phyloP scores from a whole-genome alignment of 2,797 vertebrate genomes.

The Urosaurus nigricauda region DNA sequence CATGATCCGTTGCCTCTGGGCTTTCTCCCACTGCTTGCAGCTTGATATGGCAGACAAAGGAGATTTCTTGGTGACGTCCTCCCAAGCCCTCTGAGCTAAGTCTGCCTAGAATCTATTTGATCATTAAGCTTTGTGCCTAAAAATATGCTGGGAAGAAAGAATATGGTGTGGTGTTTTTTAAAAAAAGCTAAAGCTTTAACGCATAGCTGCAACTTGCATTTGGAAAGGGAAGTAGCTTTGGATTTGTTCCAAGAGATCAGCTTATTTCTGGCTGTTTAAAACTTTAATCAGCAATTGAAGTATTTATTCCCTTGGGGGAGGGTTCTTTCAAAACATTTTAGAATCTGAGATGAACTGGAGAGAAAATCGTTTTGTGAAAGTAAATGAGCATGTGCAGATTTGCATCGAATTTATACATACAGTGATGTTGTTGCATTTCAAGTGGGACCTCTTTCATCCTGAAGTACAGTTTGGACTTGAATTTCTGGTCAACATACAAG shows the following conservation, averaged over 20 bases:
- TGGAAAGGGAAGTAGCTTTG: slow-evolving; percentile 63
- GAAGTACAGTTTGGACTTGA: not conserved
- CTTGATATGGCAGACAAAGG: slow-evolving; percentile 68
- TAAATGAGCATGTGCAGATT: not conserved
- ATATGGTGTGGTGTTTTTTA: not conserved
- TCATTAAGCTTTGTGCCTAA: slow-evolving; percentile 66
- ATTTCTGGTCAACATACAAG: not conserved
- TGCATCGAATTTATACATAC: not conserved
- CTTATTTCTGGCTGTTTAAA: slow-evolving; percentile 52
- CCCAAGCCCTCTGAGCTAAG: slow-evolving; percentile 64
- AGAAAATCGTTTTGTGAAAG: slow-evolving; percentile 7
- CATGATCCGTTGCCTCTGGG: slow-evolving; percentile 35
- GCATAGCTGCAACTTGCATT: slow-evolving; percentile 53
- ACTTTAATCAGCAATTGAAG: slow-evolving; percentile 50
- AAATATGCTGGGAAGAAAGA: slow-evolving; percentile 63
- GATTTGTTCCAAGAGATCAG: slow-evolving; percentile 49
- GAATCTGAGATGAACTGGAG: slow-evolving; percentile 34
- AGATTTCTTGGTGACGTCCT: slow-evolving; percentile 60
- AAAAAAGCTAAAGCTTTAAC: slow-evolving; percentile 43
- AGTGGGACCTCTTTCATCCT: not conserved
- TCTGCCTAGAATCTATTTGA: slow-evolving; percentile 71
- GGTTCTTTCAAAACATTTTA: slow-evolving; percentile 18
- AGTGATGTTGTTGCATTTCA: not conserved
- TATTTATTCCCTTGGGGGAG: slow-evolving; percentile 54
- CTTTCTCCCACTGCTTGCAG: slow-evolving; percentile 52